These are phyloP conservation scores for Equus przewalskii DNA, from an alignment of 2,113 vertebrate species.

Conservation along the genomic window DNA sequence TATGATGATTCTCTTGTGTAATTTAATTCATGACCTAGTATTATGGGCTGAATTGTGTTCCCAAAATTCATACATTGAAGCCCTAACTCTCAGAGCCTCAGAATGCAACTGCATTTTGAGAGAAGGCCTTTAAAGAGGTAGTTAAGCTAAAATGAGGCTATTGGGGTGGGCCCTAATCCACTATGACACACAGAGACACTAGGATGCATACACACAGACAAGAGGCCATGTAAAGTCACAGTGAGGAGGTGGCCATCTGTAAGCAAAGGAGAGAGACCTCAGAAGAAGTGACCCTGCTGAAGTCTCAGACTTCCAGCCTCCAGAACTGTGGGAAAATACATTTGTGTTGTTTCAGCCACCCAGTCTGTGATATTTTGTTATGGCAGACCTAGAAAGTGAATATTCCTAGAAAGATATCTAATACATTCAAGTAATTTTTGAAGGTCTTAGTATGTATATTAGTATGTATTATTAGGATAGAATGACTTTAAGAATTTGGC, in stretches of 20 bases:
- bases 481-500: neutral
- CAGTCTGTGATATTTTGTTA: neutral
- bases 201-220: no score
- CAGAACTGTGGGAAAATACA: neutral
- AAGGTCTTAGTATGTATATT: neutral
- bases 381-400: neutral
- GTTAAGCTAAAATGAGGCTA: neutral
- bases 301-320: neutral
- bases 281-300: neutral
- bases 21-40: neutral
- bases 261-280: neutral
- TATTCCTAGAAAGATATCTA: neutral
- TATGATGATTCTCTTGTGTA: neutral
- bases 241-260: neutral
- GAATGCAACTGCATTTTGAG: neutral
- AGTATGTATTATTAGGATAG: neutral
- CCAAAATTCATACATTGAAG: neutral
- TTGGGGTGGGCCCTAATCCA: neutral
- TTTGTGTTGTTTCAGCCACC: neutral
- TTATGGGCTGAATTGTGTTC: neutral
- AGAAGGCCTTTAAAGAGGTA: neutral
- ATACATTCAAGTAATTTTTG: neutral
- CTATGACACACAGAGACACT: neutral
- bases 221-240: no score
- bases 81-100: no score